Evolutionary conservation across 2,888 invertebrate genomes (phyloP).

Genomic region (Pollenia labialis): DNA sequence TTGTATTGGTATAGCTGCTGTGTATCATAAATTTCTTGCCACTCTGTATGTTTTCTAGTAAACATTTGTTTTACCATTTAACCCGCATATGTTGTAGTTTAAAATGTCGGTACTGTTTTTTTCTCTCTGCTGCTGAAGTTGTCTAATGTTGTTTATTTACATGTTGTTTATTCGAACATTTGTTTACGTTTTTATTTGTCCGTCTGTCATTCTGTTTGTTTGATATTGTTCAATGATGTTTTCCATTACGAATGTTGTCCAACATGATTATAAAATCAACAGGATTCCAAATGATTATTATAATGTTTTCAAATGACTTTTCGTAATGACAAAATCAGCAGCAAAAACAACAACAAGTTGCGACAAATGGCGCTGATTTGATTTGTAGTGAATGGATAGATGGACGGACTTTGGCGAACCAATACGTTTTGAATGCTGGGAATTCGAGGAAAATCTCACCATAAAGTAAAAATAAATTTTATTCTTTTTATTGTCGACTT

Average conservation of each 20-base stretch:
- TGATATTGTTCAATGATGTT: conserved; percentile 28
- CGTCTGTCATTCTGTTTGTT: conserved; percentile 7
- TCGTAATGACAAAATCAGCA: conserved; percentile 6
- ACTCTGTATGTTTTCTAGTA: neutral
- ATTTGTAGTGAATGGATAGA: conserved; percentile 23
- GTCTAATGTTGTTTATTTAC: conserved; percentile 18
- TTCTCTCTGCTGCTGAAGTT: neutral
- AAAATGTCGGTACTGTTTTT: neutral
- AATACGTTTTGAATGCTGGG: conserved; percentile 5
- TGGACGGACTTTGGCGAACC: neutral
- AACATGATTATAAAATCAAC: conserved; percentile 68
- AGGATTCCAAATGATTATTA: conserved; percentile 59
- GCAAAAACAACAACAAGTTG: conserved; percentile 1
- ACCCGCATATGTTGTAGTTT: conserved; percentile 36
- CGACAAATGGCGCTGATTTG: conserved; percentile 43
- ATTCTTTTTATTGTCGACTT: neutral
- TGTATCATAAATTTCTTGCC: neutral
- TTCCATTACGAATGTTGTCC: conserved; percentile 47
- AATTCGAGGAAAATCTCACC: conserved; percentile 17
- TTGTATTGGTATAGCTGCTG: no score
- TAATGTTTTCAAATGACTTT: conserved; percentile 29
- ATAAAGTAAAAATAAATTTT: conserved; percentile 35
- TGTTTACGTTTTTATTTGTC: neutral
- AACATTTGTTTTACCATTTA: neutral
- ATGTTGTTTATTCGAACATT: neutral